These are phyloP conservation scores for Dicyrtomina minuta DNA, from an alignment of 2,888 invertebrate species.

Conservation along the genomic window DNA sequence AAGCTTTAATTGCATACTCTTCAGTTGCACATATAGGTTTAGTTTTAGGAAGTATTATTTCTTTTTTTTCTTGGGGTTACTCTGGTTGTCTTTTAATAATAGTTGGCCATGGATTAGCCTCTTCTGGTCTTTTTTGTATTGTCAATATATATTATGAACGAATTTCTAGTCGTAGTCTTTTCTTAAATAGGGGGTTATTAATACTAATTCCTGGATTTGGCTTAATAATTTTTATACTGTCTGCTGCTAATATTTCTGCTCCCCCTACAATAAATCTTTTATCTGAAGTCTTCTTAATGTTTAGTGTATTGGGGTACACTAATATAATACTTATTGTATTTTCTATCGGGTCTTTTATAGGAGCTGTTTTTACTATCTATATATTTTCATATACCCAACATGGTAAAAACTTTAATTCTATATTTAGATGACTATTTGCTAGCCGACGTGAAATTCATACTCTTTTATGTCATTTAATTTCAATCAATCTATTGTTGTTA, in stretches of 20 bases:
- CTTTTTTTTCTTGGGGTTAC: constrained; percentile 56
- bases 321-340: constrained; percentile 61
- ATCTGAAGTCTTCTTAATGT: constrained; percentile 67
- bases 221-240: too few species aligned
- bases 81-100: too few species aligned
- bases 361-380: constrained; percentile 66
- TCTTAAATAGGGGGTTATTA: constrained; percentile 66
- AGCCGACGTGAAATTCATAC: constrained; percentile 64
- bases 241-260: too few species aligned
- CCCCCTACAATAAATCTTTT: constrained; percentile 68
- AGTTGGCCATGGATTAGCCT: constrained; percentile 42
- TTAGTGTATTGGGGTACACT: constrained; percentile 63
- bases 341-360: constrained; percentile 66
- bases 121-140: constrained; percentile 44
- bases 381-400: constrained; percentile 67
- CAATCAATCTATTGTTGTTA: constrained; percentile 66
- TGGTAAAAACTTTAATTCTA: constrained; percentile 59
- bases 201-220: constrained; percentile 63
- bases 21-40: constrained; percentile 71
- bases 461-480: constrained; percentile 66
- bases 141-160: constrained; percentile 43
- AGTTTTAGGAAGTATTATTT: constrained; percentile 58
- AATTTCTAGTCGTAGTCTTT: constrained; percentile 61
- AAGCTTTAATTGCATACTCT: constrained; percentile 73
- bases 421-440: too few species aligned